Base-by-base conservation (phyloP, 2,888 invertebrate genomes). In the Schrankia costaestrigalis region DNA sequence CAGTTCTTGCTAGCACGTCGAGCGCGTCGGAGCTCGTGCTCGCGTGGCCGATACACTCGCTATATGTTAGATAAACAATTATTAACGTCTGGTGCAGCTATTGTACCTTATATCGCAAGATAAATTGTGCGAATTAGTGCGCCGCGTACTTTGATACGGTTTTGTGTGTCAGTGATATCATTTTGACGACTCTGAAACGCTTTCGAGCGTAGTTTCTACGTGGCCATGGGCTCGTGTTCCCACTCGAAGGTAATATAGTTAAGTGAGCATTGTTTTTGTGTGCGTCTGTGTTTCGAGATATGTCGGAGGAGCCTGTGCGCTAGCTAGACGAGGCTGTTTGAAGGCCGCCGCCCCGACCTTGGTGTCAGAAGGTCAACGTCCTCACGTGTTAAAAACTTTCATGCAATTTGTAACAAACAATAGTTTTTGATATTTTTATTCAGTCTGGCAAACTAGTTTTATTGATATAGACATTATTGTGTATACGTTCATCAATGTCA, bases 301-400 rank as follows among this genome's bases (percentile, higher is more conserved):
- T 67, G 61, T 54, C 60, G 61, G 62, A 63, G 71, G 69, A 77
- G 73, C 61, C 71, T 67, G 68, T 67, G 71, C 63, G 71, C 66
- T 63, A 71, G 63, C 74, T 77, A 78, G 80, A 74, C 82, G 78
- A 82, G 83, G 78, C 82, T 79, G 78, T 78, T 73, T 81, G 87
- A 86, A 87, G 87, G 87, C 87, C 86, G 84, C 75, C 78, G 77
- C 65, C 71, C 70, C 81, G 87, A 87, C 87, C 87, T 87, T 87
- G 79, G 67, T 78, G 77, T 69, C 76, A 75, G 78, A 83, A 84
- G 85, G 84, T 86, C 81, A 80, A 79, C 71, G 87, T 76, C 81
- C 87, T 77, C 75, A 68, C 71, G 74, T 78, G 78, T 73, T 74
- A 68, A 61, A 64, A 73, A 69, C 69, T 74, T 72, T 71, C 63